Evolutionary conservation across 2,888 invertebrate genomes (phyloP), one percentile per base, ranked within the genome.

Genomic region (Cinara cedri): DNA sequence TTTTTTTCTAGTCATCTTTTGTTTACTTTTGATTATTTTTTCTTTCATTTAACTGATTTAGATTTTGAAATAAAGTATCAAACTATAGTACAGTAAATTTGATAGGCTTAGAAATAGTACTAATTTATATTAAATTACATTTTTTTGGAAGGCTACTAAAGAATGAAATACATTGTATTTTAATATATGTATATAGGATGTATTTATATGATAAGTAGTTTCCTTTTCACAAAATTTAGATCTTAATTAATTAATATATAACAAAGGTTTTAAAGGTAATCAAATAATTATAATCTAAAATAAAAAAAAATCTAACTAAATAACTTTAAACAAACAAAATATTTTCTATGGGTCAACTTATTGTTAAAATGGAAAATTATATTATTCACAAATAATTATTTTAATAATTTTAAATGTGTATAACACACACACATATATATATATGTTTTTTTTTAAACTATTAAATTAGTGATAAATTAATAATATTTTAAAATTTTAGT

Each of bases 1-100:
- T 16, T 63, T 42, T 74, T 74, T 74, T 74, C 74, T 74, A 74
- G 74, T 74, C 74, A 74, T 63, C 6, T 54, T 54, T 60, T 26
- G 46, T 72, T 72, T 60, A 9, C 62, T 1, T 51, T 4, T 49
- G 14, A 62, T 72, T 72, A 14, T 49, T n/a, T 34, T 72, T 16
- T 4, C 42, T 0, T 72, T 26, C 26, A 72, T 34, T 34, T 10
- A 19, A 34, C 19, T 21, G 19, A 49, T 13, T 49, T 72, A 34
- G 4, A 1, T 51, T 11, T 63, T 42, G 16, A 60, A 60, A 42
- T 72, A 3, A 72, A 34, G 42, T 42, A 14, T 4, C n/a, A 51
- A 72, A 62, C 13, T 60, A 3, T 24, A 51, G 3, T 21, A 63
- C 13, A 26, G n/a, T 26, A 51, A 51, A 68, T 9, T n/a, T 26